Percentiles rank a stretch among this genome's conserved stretches.
Conservation (phyloP, 2,888 invertebrate genomes). For the Plebejus melissa region DNA sequence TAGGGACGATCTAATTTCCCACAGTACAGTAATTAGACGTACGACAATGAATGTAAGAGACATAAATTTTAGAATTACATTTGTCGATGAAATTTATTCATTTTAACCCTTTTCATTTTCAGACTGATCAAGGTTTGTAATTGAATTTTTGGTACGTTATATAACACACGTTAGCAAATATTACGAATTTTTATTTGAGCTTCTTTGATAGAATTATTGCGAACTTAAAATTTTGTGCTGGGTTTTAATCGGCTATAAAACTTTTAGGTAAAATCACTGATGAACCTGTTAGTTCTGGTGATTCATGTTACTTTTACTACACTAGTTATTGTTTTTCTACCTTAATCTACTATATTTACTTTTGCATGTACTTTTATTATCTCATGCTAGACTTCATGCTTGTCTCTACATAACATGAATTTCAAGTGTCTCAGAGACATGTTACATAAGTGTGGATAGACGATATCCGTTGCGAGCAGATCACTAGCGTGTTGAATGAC, state of each 20-base stretch:
- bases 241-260: too few species aligned
- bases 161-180: not conserved
- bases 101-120: conserved; percentile 1
- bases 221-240: too few species aligned
- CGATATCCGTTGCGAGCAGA: conserved; percentile 13
- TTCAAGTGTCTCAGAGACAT: conserved; percentile 15
- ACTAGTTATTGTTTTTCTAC: too few species aligned
- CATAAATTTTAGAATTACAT: conserved; percentile 52
- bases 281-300: too few species aligned
- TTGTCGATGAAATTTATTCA: conserved; percentile 14
- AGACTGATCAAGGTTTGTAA: not conserved
- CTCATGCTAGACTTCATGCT: not conserved
- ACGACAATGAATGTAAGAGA: conserved; percentile 38
- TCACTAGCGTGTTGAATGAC: conserved; percentile 62
- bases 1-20: conserved; percentile 73
- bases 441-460: conserved; percentile 26
- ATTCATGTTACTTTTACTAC: too few species aligned
- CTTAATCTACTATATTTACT: too few species aligned
- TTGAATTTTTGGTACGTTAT: not conserved
- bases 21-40: conserved; percentile 57
- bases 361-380: too few species aligned
- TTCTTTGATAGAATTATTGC: not conserved
- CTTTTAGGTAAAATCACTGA: too few species aligned
- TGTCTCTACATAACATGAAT: not conserved
- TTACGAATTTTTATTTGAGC: not conserved